A percentile compares a stretch with the other conserved stretches of the same genome.
Evolutionary conservation across 2,797 vertebrate genomes (phyloP).

Genomic region (Cossypha polioptera): DNA sequence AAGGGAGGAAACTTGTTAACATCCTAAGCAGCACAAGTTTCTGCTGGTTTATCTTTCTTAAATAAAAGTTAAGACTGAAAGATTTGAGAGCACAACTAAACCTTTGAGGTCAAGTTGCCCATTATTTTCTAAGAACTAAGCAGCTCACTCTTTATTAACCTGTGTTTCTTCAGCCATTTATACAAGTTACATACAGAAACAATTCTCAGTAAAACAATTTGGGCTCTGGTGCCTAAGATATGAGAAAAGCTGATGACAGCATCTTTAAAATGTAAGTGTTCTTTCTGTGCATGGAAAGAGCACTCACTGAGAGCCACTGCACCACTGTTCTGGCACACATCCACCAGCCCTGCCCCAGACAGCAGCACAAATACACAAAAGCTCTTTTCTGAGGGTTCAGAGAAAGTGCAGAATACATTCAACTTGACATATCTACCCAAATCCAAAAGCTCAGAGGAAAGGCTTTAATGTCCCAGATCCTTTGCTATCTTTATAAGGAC

Average conservation of each 20-base stretch:
- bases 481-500: constrained; percentile 16
- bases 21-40: neutral
- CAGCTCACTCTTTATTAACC: neutral
- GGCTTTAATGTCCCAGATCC: neutral
- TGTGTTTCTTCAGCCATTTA: neutral
- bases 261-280: neutral
- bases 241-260: neutral
- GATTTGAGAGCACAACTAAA: neutral
- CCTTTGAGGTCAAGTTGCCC: neutral
- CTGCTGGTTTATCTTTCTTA: neutral
- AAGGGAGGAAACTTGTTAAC: neutral
- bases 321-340: constrained; percentile 24
- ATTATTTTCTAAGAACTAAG: neutral
- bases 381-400: constrained; percentile 44
- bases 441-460: neutral
- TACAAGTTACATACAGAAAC: neutral
- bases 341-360: constrained; percentile 51
- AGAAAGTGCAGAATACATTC: constrained; percentile 35
- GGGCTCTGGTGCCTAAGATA: neutral
- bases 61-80: neutral
- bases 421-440: neutral
- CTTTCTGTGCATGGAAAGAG: neutral
- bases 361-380: constrained; percentile 51
- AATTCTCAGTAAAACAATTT: neutral
- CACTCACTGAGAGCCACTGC: neutral